These are phyloP conservation scores for Xenotilapia longispinis DNA, from an alignment of 2,113 vertebrate species.

Conservation along the genomic window DNA sequence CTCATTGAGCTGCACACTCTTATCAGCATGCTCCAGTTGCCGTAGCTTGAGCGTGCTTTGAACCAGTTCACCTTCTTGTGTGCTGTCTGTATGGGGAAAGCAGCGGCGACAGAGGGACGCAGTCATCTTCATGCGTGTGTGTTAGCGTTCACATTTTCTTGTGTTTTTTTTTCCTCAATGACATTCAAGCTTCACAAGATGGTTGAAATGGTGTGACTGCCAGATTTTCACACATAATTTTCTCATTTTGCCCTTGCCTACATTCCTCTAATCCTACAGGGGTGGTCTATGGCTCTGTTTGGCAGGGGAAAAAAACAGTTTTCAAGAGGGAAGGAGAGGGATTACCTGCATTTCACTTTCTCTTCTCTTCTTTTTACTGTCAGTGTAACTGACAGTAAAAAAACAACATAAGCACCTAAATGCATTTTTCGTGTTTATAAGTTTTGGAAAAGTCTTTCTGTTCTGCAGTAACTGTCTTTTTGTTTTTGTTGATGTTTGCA, in stretches of 20 bases:
- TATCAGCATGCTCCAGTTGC: slow-evolving; percentile 6
- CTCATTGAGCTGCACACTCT: not conserved
- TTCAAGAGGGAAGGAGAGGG: not conserved
- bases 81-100: not conserved
- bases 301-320: not conserved
- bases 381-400: not conserved
- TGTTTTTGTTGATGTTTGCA: not conserved
- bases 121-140: not conserved
- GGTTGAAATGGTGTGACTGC: not conserved
- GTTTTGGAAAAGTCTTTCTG: not conserved
- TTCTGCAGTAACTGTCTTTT: not conserved
- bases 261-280: not conserved
- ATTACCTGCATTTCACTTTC: not conserved
- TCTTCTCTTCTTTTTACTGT: not conserved
- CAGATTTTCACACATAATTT: slow-evolving; percentile 12
- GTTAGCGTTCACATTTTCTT: not conserved
- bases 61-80: not conserved
- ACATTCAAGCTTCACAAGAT: not conserved
- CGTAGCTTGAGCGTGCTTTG: not conserved
- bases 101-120: not conserved
- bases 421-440: slow-evolving; percentile 4
- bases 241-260: not conserved
- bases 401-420: not conserved
- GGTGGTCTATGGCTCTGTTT: not conserved
- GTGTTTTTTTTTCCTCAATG: not conserved